phyloP scores from a whole-genome alignment of 2,797 vertebrate species.

The Yasuhikotakia modesta region DNA sequence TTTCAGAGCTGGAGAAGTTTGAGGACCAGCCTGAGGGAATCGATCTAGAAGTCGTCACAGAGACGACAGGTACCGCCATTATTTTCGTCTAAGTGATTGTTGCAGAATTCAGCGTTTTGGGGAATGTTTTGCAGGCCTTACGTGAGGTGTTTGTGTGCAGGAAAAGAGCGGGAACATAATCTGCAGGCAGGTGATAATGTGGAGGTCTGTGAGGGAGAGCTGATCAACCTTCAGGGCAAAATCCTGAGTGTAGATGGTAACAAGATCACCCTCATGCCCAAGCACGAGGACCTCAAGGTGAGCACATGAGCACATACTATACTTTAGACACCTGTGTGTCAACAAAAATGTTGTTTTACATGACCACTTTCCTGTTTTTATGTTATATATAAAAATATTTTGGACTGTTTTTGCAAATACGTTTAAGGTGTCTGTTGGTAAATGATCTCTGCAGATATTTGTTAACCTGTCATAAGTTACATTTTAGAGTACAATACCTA shows the following conservation, averaged over 20 bases:
- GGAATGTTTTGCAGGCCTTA: background rate
- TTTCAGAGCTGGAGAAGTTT: slow-evolving; percentile 95
- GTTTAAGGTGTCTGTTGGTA: too few relatives aligned
- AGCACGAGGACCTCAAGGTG: slow-evolving; percentile 96
- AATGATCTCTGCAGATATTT: too few relatives aligned
- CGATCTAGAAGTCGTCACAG: slow-evolving; percentile 93
- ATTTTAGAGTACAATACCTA: too few relatives aligned
- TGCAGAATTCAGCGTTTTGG: background rate
- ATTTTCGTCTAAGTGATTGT: background rate
- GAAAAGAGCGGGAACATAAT: slow-evolving; percentile 94
- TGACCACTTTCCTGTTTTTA: too few relatives aligned
- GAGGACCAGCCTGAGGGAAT: slow-evolving; percentile 96
- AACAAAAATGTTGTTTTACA: too few relatives aligned
- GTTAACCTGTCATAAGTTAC: too few relatives aligned
- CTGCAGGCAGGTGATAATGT: slow-evolving; percentile 95
- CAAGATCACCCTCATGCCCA: slow-evolving; percentile 97
- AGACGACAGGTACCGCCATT: slow-evolving; percentile 80
- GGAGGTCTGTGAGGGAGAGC: slow-evolving; percentile 94
- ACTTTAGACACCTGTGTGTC: too few relatives aligned
- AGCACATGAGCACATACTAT: background rate
- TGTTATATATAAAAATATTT: too few relatives aligned
- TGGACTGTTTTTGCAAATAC: too few relatives aligned
- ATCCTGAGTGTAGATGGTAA: slow-evolving; percentile 95
- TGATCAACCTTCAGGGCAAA: slow-evolving; percentile 95
- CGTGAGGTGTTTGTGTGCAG: slow-evolving; percentile 63